These are phyloP conservation scores for Taeniopygia guttata DNA, from an alignment of 2,797 vertebrate genomes.

Conservation along the genomic window DNA sequence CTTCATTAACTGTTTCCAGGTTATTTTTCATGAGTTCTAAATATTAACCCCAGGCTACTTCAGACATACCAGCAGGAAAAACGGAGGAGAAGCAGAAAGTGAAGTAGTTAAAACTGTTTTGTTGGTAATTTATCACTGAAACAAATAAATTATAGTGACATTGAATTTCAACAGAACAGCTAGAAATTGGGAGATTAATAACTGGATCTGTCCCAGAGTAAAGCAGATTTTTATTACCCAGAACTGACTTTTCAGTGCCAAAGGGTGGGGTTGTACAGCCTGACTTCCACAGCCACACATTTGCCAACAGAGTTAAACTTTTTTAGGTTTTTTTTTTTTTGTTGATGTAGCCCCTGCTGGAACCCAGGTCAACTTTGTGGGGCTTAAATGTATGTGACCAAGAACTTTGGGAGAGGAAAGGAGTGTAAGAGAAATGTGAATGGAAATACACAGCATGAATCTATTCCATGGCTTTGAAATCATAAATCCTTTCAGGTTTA, in stretches of 20 bases:
- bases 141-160: neutral
- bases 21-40: neutral
- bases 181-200: slow-evolving; percentile 7
- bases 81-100: neutral
- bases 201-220: neutral
- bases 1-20: neutral
- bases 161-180: slow-evolving; percentile 2
- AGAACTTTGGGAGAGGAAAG: neutral
- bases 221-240: slow-evolving; percentile 18
- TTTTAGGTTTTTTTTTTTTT: neutral
- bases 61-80: neutral
- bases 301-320: neutral
- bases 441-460: neutral
- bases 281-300: neutral
- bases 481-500: neutral
- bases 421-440: neutral
- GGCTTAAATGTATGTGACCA: neutral
- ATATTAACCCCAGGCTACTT: neutral
- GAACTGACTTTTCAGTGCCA: slow-evolving; percentile 4
- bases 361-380: neutral
- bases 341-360: neutral
- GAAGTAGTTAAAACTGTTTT: neutral
- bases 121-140: neutral
- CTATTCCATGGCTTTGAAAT: neutral
- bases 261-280: slow-evolving; percentile 11